Base-by-base conservation (phyloP, 1,140 invertebrate genomes). In the Ostrea denselamellosa region DNA sequence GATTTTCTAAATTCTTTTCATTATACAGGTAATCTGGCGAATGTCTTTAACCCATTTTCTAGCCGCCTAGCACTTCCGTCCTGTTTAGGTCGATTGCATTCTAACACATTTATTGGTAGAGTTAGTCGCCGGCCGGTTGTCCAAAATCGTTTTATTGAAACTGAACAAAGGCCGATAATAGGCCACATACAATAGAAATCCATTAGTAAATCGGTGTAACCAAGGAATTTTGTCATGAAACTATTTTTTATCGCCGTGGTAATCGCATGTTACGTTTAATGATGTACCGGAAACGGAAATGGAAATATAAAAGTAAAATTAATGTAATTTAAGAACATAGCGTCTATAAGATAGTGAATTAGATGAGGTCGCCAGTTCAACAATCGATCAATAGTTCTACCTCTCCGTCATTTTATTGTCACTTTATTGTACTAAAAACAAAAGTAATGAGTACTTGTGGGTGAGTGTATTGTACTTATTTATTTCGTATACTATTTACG, bases 221-320 rank as follows among this genome's bases (percentile, higher is more conserved):
- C 68, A 77, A 77, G 34, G 25, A 10, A 28, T 34, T 34, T 10
- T 2, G 56, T 62, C 14, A 62, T 62, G 56, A n/a, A 62, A 62
- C 56, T 28, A 28, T 77, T 77, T 71, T 77, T 77, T 77, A 77
- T 25, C 12, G 68, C 14, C 14, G 25, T 77, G 68, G 25, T 34
- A 77, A 77, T 77, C 68, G 28, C 68, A 77, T 77, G 68, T 77
- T 77, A 14, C 68, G 28, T 77, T 77, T 77, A 77, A 77, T 77
- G 68, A 17, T 77, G 68, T 77, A 34, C 68, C 68, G 68, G 68
- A 77, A 77, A 77, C 68, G 68, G 68, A 77, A 28, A 77, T 77
- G 28, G 68, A 34, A 77, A 77, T 77, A 77, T 77, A 77, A 77
- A 77, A 77, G 68, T 77, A 77, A 77, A 77, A 77, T 77, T 77